Percentiles rank a stretch among this genome's conserved stretches.
phyloP scores from a whole-genome alignment of 1,140 invertebrate species.

The Agrypnia vestita region DNA sequence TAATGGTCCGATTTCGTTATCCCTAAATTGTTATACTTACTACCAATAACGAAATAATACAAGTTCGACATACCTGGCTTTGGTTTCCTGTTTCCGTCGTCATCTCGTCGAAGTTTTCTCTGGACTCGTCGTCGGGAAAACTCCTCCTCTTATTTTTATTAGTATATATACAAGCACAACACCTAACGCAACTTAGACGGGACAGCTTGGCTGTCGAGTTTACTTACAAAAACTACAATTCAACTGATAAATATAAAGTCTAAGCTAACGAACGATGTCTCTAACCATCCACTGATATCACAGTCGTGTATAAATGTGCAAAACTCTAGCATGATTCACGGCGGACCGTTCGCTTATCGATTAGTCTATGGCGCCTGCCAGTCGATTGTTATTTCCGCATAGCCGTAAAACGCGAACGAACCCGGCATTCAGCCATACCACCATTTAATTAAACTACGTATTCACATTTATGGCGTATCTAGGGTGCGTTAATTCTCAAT shows the following conservation, averaged over 20 bases:
- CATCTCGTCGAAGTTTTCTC: slow-evolving; percentile 52
- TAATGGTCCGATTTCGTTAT: too few relatives aligned
- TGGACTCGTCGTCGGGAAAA: slow-evolving; percentile 38
- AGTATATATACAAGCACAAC: slow-evolving; percentile 60
- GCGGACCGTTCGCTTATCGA: slow-evolving; percentile 2
- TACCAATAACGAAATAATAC: too few relatives aligned
- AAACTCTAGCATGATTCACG: slow-evolving; percentile 17
- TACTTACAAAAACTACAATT: slow-evolving; percentile 29
- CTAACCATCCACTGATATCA: too few relatives aligned
- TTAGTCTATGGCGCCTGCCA: slow-evolving; percentile 2
- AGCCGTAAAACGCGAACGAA: background rate
- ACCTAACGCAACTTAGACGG: slow-evolving; percentile 54
- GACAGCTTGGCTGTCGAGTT: slow-evolving; percentile 52
- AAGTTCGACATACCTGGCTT: slow-evolving; percentile 53
- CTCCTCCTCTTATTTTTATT: slow-evolving; percentile 48
- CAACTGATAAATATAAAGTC: background rate
- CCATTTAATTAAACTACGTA: too few relatives aligned
- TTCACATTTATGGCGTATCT: too few relatives aligned
- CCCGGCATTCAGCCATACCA: background rate
- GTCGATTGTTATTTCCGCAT: slow-evolving; percentile 4
- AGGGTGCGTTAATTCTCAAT: too few relatives aligned
- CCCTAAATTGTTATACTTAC: too few relatives aligned
- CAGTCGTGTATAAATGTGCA: too few relatives aligned
- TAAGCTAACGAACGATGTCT: too few relatives aligned
- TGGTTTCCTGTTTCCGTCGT: slow-evolving; percentile 56